Base-by-base conservation (phyloP, 2,888 invertebrate species). In the Calliopum simillimum region DNA sequence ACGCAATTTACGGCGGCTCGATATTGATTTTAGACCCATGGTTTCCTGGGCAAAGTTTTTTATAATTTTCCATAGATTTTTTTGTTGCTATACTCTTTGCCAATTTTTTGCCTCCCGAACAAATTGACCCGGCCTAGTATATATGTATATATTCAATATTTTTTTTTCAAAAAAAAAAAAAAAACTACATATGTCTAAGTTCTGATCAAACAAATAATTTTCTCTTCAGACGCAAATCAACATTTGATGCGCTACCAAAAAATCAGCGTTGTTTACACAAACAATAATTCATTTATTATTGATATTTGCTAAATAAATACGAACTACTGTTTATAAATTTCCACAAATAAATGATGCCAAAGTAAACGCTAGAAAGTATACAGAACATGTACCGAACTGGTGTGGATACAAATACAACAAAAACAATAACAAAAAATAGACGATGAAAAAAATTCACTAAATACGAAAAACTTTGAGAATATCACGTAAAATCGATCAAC, bases 401-500 rank as follows among this genome's bases (percentile, higher is more conserved):
- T 6, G 19, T 14, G 61, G 68, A 77, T 79, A 77, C 78, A 77
- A 55, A 67, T 56, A 67, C 65, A 68, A 47, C 53, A 41, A 46
- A 58, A 47, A 43, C 47, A 51, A 55, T 43, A 75, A 71, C 49
- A 76, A 70, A 56, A 75, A 73, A 74, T 75, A 73, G 75, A 79
- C 43, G 70, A 64, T 21, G 62, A 71, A 58, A 72, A 69, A 66
- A 75, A 69, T 67, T 77, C 76, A 77, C 80, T 81, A 83, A 82
- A 82, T 84, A 81, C 84, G 77, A 79, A 80, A 84, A 82, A 83
- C 80, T 81, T 83, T 79, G 78, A 80, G 84, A 83, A 83, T 82
- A 83, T 84, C 83, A 83, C 83, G 83, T 83, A 83, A 83, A 83
- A 83, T 83, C 84, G 83, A 83, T 84, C 83, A 83, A 81, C 82